These are phyloP conservation scores for Blastobasis lacticolella DNA, from an alignment of 2,888 invertebrate species.

Conservation along the genomic window DNA sequence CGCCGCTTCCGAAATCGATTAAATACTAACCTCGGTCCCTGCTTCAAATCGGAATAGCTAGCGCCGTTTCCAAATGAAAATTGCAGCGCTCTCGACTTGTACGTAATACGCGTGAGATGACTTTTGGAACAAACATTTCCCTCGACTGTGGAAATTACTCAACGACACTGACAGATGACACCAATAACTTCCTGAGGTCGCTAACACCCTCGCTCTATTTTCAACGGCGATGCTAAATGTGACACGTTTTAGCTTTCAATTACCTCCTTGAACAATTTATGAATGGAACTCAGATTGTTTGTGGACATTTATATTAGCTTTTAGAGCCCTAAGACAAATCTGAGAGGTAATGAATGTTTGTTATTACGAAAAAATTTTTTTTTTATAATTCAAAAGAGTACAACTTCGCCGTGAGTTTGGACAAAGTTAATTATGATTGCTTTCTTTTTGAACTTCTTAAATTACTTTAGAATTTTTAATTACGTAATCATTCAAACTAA, in stretches of 20 bases:
- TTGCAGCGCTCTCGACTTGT: slow-evolving; percentile 29
- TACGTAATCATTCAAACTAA: too few relatives aligned
- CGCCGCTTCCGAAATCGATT: slow-evolving; percentile 8
- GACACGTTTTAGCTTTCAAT: slow-evolving; percentile 11
- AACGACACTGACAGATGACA: slow-evolving; percentile 63
- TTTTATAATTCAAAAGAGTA: too few relatives aligned
- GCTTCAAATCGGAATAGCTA: slow-evolving; percentile 11
- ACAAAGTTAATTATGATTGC: slow-evolving; percentile 36
- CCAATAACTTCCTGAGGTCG: slow-evolving; percentile 54
- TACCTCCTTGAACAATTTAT: neutral
- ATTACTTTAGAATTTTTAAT: neutral
- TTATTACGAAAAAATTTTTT: too few relatives aligned
- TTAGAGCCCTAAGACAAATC: too few relatives aligned
- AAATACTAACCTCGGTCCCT: neutral
- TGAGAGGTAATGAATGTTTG: too few relatives aligned
- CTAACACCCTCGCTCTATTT: slow-evolving; percentile 40
- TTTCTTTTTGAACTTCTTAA: slow-evolving; percentile 19
- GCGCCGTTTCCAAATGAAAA: slow-evolving; percentile 14
- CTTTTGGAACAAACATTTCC: slow-evolving; percentile 56
- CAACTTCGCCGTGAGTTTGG: too few relatives aligned
- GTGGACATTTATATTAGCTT: too few relatives aligned
- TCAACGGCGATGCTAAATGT: slow-evolving; percentile 35
- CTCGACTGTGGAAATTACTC: slow-evolving; percentile 55
- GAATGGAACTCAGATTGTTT: too few relatives aligned
- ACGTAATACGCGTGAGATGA: slow-evolving; percentile 43